Evolutionary conservation across 1,140 invertebrate species (phyloP), one percentile per base, ranked within the genome.

Genomic region (Alviniconcha marisindica): DNA sequence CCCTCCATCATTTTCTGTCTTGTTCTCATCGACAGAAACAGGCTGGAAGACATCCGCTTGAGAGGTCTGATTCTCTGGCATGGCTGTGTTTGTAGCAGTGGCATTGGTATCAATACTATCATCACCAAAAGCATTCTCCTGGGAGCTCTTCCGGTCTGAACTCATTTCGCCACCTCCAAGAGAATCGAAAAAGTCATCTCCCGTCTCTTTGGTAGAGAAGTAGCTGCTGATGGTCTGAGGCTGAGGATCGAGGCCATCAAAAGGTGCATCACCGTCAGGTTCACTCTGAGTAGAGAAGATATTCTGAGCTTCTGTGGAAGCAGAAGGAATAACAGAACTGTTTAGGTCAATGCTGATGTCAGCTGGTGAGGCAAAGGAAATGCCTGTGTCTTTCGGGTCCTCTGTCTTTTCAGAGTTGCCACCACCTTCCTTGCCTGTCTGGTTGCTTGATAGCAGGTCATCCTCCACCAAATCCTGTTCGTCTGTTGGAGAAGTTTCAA

Each of bases 161-260:
- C 40, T 79, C n/a, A 56, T 48, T 5, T 56, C 54, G 7, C 24
- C 69, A 48, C 54, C 73, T 66, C 56, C 71, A n/a, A 88, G 63
- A 36, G 84, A 83, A 63, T 89, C 87, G 86, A 89, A 89, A 63
- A 88, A 83, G 51, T 86, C 82, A 54, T 84, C 78, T 28, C 83
- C 84, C 78, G 80, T 84, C 42, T 82, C 81, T 63, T 87, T 84
- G 33, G 77, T 82, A 18, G 74, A 73, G 83, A 90, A 90, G 77
- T 90, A 89, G 78, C 89, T 90, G 82, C 89, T 90, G 14, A 90
- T 85, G 66, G 83, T 85, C 7, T 80, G 73, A 31, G n/a, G 38
- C 42, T 15, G 7, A 14, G 36, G 42, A n/a, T 12, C 18, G 24
- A 42, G 7, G 31, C 33, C 73, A 33, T 5, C 28, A 2, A 24